Evolutionary conservation across 1,140 invertebrate genomes (phyloP).

Genomic region (Drosophila aff.): DNA sequence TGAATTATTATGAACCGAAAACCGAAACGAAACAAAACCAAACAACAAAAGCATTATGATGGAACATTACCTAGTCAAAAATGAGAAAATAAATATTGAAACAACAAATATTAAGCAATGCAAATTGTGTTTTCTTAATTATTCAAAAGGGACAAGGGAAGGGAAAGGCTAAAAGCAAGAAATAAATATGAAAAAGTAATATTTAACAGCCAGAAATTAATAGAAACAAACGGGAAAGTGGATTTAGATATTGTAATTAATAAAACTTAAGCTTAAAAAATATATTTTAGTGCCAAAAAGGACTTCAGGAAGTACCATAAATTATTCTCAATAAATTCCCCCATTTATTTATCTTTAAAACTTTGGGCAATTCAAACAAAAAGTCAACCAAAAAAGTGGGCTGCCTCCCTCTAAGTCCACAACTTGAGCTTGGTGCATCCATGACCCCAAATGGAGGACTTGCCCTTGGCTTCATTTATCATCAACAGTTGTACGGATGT

Average conservation of each 20-base stretch:
- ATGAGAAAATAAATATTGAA: slow-evolving; percentile 79
- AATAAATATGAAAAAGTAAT: too few species aligned
- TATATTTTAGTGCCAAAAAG: too few species aligned
- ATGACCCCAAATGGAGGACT: slow-evolving; percentile 7
- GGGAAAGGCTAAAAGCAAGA: too few species aligned
- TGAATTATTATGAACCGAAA: slow-evolving; percentile 59
- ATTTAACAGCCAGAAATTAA: too few species aligned
- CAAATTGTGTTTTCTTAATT: slow-evolving; percentile 8
- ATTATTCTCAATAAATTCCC: neutral
- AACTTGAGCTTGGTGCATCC: neutral
- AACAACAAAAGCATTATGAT: slow-evolving; percentile 53
- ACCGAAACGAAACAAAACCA: slow-evolving; percentile 8
- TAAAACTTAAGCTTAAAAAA: too few species aligned
- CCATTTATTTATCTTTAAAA: neutral
- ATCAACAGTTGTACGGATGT: slow-evolving; percentile 33
- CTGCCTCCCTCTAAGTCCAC: neutral
- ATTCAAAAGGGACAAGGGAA: too few species aligned
- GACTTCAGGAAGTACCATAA: neutral
- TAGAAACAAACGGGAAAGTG: too few species aligned
- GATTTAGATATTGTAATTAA: too few species aligned
- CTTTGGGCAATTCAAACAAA: neutral
- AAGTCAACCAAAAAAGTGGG: neutral
- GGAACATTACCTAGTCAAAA: slow-evolving; percentile 77
- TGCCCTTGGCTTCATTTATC: slow-evolving; percentile 51
- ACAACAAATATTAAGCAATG: slow-evolving; percentile 66